These are phyloP conservation scores for Carapus acus DNA, from an alignment of 2,797 vertebrate species.

Conservation along the genomic window DNA sequence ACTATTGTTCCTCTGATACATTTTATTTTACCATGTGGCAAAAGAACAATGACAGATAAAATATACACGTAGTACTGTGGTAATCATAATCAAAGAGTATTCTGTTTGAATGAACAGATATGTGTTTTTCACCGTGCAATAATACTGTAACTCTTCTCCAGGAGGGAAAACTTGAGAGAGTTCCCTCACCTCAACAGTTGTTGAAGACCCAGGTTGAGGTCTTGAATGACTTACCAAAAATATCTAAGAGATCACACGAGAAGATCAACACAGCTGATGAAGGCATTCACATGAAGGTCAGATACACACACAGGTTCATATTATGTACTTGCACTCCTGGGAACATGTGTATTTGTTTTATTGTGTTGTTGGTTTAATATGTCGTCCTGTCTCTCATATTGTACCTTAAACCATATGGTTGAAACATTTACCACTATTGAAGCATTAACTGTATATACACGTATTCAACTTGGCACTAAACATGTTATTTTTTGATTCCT, in stretches of 20 bases:
- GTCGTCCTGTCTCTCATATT: too few species aligned
- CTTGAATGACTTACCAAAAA: constrained; percentile 36
- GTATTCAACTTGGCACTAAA: constrained; percentile 4
- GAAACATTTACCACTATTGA: too few species aligned
- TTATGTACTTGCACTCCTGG: not conserved
- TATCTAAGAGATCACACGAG: constrained; percentile 39
- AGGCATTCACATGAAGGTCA: constrained; percentile 55
- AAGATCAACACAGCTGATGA: constrained; percentile 37
- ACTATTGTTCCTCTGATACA: too few species aligned
- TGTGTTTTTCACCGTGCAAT: too few species aligned
- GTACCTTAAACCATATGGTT: too few species aligned
- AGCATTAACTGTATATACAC: not conserved
- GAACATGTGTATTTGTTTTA: too few species aligned
- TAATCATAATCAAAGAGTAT: too few species aligned
- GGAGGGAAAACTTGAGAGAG: constrained; percentile 46
- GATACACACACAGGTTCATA: constrained; percentile 6
- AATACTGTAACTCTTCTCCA: constrained; percentile 41
- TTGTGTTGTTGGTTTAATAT: too few species aligned
- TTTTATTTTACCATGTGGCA: too few species aligned
- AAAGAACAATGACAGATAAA: too few species aligned
- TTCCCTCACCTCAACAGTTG: constrained; percentile 29
- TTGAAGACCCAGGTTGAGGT: constrained; percentile 19
- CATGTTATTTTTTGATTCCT: constrained; percentile 12
- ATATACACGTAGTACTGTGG: too few species aligned
- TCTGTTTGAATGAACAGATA: too few species aligned